Percentiles rank a stretch among this genome's conserved stretches.
phyloP scores from a whole-genome alignment of 1,140 invertebrate genomes.

The Drosophila lowei region DNA sequence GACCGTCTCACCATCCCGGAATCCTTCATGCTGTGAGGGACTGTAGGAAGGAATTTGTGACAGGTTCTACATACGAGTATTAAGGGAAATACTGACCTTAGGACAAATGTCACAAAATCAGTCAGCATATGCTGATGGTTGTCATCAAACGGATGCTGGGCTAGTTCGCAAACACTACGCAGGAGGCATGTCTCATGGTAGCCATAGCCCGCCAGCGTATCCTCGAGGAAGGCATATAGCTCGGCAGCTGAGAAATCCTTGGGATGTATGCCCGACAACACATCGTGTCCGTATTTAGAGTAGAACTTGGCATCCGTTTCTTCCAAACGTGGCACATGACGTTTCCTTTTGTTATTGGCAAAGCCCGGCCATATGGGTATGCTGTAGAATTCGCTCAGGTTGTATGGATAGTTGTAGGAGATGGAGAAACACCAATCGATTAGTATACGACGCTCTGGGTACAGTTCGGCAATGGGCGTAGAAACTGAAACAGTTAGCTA shows the following conservation, averaged over 20 bases:
- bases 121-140: conserved; percentile 61
- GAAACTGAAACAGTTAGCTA: conserved; percentile 66
- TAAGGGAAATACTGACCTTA: conserved; percentile 6
- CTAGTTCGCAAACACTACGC: conserved; percentile 72
- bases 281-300: conserved; percentile 58
- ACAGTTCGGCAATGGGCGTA: conserved; percentile 59
- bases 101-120: conserved; percentile 70
- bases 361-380: conserved; percentile 79
- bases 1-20: conserved; percentile 51
- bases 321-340: conserved; percentile 33
- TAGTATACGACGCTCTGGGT: conserved; percentile 68
- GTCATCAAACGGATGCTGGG: conserved; percentile 73
- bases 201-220: conserved; percentile 53
- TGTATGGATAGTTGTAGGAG: conserved; percentile 61
- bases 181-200: conserved; percentile 72
- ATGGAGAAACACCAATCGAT: conserved; percentile 79
- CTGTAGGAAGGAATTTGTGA: conserved; percentile 4
- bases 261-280: conserved; percentile 40
- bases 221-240: conserved; percentile 67
- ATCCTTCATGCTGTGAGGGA: conserved; percentile 71
- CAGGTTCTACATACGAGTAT: no score
- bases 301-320: conserved; percentile 41
- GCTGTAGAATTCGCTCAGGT: conserved; percentile 65
- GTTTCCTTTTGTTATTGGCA: conserved; percentile 59
- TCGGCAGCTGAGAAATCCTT: conserved; percentile 76